phyloP scores from a whole-genome alignment of 1,140 invertebrate genomes.

The Sitobion miscanthi region DNA sequence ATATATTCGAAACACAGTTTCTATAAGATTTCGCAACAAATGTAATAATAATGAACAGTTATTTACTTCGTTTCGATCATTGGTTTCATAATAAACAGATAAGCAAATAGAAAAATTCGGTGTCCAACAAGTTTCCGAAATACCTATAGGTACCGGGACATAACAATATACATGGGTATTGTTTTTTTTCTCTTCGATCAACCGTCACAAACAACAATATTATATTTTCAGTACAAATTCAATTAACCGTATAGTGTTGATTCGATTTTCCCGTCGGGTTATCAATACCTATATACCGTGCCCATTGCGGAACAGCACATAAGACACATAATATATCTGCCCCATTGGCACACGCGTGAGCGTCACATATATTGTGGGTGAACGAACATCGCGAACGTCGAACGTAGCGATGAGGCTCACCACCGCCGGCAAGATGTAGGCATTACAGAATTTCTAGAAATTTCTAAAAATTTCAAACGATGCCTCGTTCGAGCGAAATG shows the following conservation, averaged over 20 bases:
- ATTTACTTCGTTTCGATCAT: background rate
- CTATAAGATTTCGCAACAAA: background rate
- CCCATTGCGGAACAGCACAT: background rate
- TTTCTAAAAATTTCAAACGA: background rate
- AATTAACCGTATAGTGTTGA: background rate
- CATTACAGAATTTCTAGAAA: background rate
- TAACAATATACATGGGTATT: background rate
- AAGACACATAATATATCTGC: background rate
- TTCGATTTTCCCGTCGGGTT: background rate
- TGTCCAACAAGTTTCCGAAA: background rate
- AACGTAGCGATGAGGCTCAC: background rate
- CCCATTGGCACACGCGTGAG: background rate
- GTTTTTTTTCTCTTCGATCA: background rate
- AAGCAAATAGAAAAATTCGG: background rate
- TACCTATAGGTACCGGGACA: background rate
- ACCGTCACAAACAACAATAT: background rate
- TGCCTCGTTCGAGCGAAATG: background rate
- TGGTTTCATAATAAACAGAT: too few species aligned
- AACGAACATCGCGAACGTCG: too few species aligned
- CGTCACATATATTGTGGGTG: too few species aligned
- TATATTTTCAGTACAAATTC: background rate
- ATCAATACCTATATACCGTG: background rate
- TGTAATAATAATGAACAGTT: background rate
- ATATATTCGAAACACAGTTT: background rate
- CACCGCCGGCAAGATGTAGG: background rate